These are phyloP conservation scores for Chaetura pelagica DNA, from an alignment of 2,113 vertebrate genomes.

Conservation along the genomic window DNA sequence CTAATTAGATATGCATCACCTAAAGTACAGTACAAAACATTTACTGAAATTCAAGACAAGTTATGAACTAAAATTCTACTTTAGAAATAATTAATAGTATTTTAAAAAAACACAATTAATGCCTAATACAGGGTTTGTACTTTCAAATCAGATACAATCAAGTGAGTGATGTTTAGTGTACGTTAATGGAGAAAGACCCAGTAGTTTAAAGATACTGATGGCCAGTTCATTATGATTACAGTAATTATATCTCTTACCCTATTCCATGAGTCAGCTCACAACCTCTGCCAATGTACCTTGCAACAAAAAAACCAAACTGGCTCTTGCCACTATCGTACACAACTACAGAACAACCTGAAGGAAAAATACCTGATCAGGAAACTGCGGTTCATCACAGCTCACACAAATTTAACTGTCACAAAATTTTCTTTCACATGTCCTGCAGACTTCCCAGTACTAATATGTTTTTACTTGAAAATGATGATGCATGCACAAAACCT, in stretches of 20 bases:
- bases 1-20: constrained; percentile 26
- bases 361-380: not conserved
- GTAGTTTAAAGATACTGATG: not conserved
- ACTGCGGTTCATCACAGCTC: not conserved
- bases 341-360: not conserved
- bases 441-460: not conserved
- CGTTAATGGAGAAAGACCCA: not conserved
- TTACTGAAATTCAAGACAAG: not conserved
- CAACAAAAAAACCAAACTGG: not conserved
- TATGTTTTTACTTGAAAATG: not conserved
- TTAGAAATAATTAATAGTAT: not conserved
- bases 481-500: not conserved
- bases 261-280: not conserved
- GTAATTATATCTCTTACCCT: not conserved
- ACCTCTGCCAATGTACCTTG: not conserved
- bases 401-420: not conserved
- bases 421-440: not conserved
- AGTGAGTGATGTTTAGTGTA: not conserved
- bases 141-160: not conserved
- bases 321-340: not conserved
- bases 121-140: not conserved
- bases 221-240: not conserved
- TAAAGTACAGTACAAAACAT: constrained; percentile 18
- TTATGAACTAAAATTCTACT: not conserved
- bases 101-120: not conserved